Conservation (phyloP, 2,888 invertebrate genomes). For the Horisme vitalbata region DNA sequence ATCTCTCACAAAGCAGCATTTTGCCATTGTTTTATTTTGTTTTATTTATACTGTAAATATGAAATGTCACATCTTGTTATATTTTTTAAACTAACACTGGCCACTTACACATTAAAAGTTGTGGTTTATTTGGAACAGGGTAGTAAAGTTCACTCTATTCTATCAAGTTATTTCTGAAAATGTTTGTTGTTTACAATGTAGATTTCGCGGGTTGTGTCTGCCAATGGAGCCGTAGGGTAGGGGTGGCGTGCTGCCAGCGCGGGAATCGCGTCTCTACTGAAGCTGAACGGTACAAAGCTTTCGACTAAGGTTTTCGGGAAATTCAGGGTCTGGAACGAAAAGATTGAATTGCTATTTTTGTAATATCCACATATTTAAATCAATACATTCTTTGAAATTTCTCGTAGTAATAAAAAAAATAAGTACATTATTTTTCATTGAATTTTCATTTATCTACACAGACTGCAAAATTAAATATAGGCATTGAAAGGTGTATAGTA, state of each 20-base stretch:
- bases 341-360: slow-evolving; percentile 8
- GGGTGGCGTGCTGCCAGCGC: slow-evolving; percentile 27
- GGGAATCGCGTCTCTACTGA: slow-evolving; percentile 31
- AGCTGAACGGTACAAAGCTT: slow-evolving; percentile 14
- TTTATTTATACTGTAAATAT: slow-evolving; percentile 8
- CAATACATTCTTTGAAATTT: slow-evolving; percentile 1
- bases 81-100: slow-evolving; percentile 8
- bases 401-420: too few species aligned
- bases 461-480: too few species aligned
- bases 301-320: slow-evolving; percentile 25
- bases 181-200: slow-evolving; percentile 23
- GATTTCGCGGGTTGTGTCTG: slow-evolving; percentile 21
- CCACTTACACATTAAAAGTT: slow-evolving; percentile 1
- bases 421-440: too few species aligned
- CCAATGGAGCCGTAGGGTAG: slow-evolving; percentile 4
- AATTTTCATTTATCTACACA: too few species aligned
- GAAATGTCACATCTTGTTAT: slow-evolving; percentile 17
- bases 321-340: slow-evolving; percentile 15
- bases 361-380: slow-evolving; percentile 4
- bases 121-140: background rate
- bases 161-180: background rate
- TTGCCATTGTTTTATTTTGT: slow-evolving; percentile 3
- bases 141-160: slow-evolving; percentile 1
- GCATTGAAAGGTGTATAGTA: too few species aligned
- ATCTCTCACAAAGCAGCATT: background rate